Evolutionary conservation across 2,797 vertebrate species (phyloP), one percentile per base, ranked within the genome.

Genomic region (Phylloscopus collybita): DNA sequence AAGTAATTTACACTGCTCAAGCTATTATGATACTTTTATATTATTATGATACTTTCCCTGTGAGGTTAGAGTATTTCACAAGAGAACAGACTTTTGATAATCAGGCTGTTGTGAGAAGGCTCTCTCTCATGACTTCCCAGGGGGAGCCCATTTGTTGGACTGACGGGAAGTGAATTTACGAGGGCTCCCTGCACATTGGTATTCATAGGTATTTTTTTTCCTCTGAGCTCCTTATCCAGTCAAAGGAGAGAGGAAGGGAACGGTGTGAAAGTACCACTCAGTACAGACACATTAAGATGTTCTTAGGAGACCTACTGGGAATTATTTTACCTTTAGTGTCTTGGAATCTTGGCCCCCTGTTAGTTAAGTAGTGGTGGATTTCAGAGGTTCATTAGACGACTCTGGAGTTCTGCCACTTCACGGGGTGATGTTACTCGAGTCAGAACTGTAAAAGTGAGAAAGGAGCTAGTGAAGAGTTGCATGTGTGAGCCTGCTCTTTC

Each of bases 91-190:
- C 81, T 90, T 67, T 51, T 65, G 61, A 73, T 89, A 86, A 71
- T 57, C 82, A 81, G 67, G 50, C 83, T 95, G 87, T 50, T 88
- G 84, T 90, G 90, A 96, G 85, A 91, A 84, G 89, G 38, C 70
- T 75, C 45, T 45, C 86, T 88, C 79, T 61, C 45, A 53, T 6
- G 8, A 53, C 85, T 92, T 97, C 92, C 74, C 67, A 44, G 72
- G 27, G 71, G 83, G 50, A 34, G 17, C 76, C 94, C 81, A 60
- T 84, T 94, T 94, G 94, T 95, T 91, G 81, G 44, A n/a, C 59
- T 95, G 85, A 90, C 2, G 1, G 94, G 80, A 86, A 94, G 70
- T 69, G 72, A 90, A 93, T 95, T 93, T 91, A 96, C 12, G 53
- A 93, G 92, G 70, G 32, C 78, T 96, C 70, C 71, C 91, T 91